These are phyloP conservation scores for Sylvietta virens DNA, from an alignment of 2,113 vertebrate genomes.

Conservation along the genomic window DNA sequence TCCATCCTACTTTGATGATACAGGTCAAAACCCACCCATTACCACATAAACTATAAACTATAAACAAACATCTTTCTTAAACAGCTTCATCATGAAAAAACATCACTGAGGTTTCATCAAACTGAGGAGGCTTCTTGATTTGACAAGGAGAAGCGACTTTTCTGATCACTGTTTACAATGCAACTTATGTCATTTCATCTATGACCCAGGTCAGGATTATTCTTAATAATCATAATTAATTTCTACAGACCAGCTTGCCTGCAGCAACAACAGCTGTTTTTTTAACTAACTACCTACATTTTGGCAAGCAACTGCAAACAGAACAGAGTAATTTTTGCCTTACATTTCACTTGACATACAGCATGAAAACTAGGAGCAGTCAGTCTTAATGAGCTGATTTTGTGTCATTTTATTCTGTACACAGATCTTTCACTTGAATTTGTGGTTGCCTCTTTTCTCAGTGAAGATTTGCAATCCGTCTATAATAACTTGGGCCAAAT, in stretches of 20 bases:
- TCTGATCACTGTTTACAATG: conserved; percentile 10
- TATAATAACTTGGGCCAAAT: not conserved
- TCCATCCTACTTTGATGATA: not conserved
- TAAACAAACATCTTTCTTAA: not conserved
- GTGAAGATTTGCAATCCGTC: not conserved
- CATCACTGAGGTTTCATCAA: not conserved
- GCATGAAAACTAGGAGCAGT: not conserved
- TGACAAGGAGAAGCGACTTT: not conserved
- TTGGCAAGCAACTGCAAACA: conserved; percentile 34
- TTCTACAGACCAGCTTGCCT: conserved; percentile 60
- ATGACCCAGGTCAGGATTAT: conserved; percentile 50
- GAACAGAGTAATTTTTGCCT: conserved; percentile 1
- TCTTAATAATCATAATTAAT: conserved; percentile 73
- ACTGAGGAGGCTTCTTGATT: not conserved
- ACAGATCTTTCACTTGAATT: not conserved
- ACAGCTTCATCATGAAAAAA: not conserved
- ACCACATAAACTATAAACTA: not conserved
- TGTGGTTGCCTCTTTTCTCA: not conserved
- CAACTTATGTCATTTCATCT: conserved; percentile 18
- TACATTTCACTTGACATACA: conserved; percentile 18
- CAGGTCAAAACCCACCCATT: not conserved
- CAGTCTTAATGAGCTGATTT: not conserved
- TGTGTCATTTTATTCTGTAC: not conserved
- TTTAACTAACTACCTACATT: conserved; percentile 44
- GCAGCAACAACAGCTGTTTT: conserved; percentile 61